A percentile compares a stretch with the other conserved stretches of the same genome.
phyloP scores from a whole-genome alignment of 2,797 vertebrate species.

The Trachops cirrhosus region DNA sequence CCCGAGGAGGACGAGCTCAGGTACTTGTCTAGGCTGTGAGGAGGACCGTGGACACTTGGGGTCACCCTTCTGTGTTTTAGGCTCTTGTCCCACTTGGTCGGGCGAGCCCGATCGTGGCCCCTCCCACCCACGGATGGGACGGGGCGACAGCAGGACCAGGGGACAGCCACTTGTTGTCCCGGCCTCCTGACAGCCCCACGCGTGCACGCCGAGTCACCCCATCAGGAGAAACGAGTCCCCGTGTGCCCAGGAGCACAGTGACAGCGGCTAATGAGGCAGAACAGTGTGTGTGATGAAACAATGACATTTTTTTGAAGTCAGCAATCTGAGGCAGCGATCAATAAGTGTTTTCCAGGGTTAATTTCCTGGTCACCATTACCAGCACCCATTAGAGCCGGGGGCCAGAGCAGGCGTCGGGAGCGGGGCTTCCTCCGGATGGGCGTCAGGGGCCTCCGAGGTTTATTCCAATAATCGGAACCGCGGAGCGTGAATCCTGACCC shows the following conservation, averaged over 20 bases:
- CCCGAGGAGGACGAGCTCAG: not conserved
- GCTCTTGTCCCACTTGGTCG: not conserved
- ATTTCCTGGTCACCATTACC: constrained; percentile 63
- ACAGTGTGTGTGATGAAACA: constrained; percentile 63
- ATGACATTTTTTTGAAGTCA: constrained; percentile 77
- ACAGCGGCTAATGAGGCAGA: constrained; percentile 74
- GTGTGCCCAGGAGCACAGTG: constrained; percentile 42
- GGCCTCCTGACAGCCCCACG: not conserved
- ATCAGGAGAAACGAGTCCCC: constrained; percentile 70
- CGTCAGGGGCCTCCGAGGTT: not conserved
- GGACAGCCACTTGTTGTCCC: constrained; percentile 56
- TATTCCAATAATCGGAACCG: constrained; percentile 33
- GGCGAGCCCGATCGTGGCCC: not conserved
- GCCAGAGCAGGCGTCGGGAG: constrained; percentile 14
- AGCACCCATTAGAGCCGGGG: constrained; percentile 46
- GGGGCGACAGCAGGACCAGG: not conserved
- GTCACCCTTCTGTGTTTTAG: accelerated
- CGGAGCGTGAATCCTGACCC: not conserved
- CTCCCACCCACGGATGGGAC: accelerated
- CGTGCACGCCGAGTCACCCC: not conserved
- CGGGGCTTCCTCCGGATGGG: constrained; percentile 32
- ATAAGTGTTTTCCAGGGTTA: constrained; percentile 74
- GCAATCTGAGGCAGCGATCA: constrained; percentile 72
- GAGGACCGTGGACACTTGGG: accelerated
- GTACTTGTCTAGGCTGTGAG: not conserved